Conservation (phyloP, 2,797 vertebrate species). For the Cossypha caffra region DNA sequence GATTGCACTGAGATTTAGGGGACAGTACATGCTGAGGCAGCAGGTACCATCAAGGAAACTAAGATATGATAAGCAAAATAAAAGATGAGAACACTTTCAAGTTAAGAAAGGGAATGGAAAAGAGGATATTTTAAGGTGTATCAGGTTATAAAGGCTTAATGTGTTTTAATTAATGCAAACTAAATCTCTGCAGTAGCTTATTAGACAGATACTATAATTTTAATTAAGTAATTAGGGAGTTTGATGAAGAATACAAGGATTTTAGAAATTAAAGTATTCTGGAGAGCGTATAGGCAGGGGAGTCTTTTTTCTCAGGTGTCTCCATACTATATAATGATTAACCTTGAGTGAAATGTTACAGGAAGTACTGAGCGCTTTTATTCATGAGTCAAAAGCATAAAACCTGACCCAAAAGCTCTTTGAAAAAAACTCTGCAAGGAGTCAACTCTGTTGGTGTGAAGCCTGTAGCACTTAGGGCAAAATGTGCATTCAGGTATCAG, state of each 20-base stretch:
- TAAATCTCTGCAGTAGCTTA: not conserved
- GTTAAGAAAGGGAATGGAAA: not conserved
- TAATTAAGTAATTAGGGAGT: conserved; percentile 33
- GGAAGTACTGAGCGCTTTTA: not conserved
- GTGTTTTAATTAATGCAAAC: conserved; percentile 3
- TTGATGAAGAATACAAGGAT: conserved; percentile 11
- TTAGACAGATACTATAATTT: not conserved
- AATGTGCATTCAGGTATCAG: not conserved
- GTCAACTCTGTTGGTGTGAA: not conserved
- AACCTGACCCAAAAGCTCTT: not conserved
- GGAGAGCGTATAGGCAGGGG: not conserved
- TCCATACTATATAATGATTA: not conserved
- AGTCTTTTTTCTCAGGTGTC: not conserved
- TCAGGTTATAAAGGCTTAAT: not conserved
- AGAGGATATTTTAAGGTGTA: not conserved
- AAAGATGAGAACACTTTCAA: not conserved
- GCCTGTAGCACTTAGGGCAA: not conserved
- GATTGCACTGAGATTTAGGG: not conserved
- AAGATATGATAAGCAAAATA: not conserved
- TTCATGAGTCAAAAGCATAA: conserved; percentile 1
- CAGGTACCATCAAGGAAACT: not conserved
- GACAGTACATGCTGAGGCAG: not conserved
- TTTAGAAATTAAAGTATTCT: conserved; percentile 21
- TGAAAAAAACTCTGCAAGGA: not conserved
- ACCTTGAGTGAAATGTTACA: conserved; percentile 2